phyloP scores from a whole-genome alignment of 2,113 vertebrate genomes.

The Cryptomyrus ogoouensis region DNA sequence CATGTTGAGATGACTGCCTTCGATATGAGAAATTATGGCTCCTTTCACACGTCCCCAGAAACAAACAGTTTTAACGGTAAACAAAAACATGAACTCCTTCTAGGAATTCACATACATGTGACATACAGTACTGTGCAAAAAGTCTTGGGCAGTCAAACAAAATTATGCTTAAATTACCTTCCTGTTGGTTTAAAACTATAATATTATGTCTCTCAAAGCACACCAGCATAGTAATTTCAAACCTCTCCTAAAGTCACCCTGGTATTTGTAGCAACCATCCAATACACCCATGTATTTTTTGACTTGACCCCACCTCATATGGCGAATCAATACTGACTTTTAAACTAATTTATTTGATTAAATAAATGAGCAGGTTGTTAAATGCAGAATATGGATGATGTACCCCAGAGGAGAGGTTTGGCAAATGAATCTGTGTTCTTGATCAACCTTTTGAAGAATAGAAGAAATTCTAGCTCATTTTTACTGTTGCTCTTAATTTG shows the following conservation, averaged over 20 bases:
- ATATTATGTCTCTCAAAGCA: neutral
- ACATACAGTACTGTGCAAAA: too few species aligned
- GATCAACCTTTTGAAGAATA: neutral
- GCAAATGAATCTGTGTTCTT: neutral
- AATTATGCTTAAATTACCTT: neutral
- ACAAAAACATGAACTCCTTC: neutral
- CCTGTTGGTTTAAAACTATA: neutral
- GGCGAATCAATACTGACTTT: neutral
- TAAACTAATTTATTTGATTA: neutral
- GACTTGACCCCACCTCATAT: neutral
- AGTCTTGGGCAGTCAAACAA: neutral
- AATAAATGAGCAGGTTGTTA: neutral
- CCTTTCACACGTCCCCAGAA: neutral
- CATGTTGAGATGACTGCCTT: neutral
- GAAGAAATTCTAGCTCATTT: neutral
- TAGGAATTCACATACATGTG: neutral
- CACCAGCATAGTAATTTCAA: neutral
- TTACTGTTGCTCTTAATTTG: neutral
- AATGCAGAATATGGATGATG: neutral
- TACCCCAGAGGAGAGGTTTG: neutral
- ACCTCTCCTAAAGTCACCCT: neutral
- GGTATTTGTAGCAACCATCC: neutral
- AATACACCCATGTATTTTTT: neutral
- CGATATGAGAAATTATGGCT: neutral
- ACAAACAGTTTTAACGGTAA: neutral